Base-by-base conservation (phyloP, 2,113 vertebrate species). In the Sceloporus undulatus region DNA sequence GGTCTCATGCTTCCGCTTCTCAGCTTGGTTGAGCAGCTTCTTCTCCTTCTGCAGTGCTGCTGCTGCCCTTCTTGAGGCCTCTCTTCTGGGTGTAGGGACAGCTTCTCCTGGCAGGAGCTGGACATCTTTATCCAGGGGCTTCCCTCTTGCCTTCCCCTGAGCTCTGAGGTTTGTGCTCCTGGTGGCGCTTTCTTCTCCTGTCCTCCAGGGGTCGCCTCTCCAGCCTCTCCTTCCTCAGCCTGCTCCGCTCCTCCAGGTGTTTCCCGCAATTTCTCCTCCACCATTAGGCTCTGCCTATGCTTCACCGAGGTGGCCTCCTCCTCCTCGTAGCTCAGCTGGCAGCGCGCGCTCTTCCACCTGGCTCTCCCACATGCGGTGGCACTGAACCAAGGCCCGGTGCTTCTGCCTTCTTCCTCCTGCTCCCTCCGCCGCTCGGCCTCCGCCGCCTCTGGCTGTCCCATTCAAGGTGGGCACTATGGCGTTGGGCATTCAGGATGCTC, bases 361-460 rank as follows among this genome's bases (percentile, higher is more conserved):
- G 0, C 97, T 97, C 8, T 98, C 98, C 98, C 98, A 98, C 78
- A 97, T 94, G 9, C 96, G 93, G 91, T 98, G 98, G 85, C 98
- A 98, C 87, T 98, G 97, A 76, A 97, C 94, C 85, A 99, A 96
- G 0, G 97, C 97, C 0, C 96, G 97, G 90, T 98, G 98, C 95
- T 99, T 99, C 95, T 98, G n/a, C 98, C 19, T 97, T 94, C 7
- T n/a, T 99, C 98, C 89, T 99, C 99, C 83, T 95, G 97, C 94
- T 98, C 98, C 13, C 98, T 97, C 6, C 97, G 95, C 23, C 96
- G 96, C 94, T 98, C 97, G 0, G 98, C 98, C 90, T 97, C n/a
- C n/a, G 93, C 56, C 96, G 82, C 25, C 97, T 96, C 94, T 99
- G 98, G 76, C 97, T 98, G 94, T 99, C 99, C 99, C 99, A 99